Evolutionary conservation across 2,797 vertebrate species (phyloP).

Genomic region (Nasua narica): DNA sequence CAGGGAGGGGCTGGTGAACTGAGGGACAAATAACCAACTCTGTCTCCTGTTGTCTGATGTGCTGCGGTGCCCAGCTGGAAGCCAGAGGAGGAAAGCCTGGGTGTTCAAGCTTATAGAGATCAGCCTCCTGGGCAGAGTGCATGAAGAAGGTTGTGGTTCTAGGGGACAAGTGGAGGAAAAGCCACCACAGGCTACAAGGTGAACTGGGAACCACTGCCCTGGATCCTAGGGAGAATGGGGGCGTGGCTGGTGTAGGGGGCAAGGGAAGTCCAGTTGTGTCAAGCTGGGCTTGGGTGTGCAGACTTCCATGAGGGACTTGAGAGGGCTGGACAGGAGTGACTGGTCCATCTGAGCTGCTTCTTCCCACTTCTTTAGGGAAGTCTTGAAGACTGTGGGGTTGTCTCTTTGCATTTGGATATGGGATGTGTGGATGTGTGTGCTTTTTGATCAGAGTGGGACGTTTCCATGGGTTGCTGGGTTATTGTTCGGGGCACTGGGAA

Average conservation of each 20-base stretch:
- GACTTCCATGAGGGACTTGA: not conserved
- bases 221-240: not conserved
- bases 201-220: not conserved
- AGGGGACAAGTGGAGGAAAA: not conserved
- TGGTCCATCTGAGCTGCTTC: not conserved
- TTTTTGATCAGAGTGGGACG: not conserved
- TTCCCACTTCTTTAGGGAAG: not conserved
- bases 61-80: not conserved
- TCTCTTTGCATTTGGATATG: not conserved
- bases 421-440: not conserved
- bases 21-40: not conserved
- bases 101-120: not conserved
- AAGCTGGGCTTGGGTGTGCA: not conserved
- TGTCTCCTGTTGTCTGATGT: not conserved
- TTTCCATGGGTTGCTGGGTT: not conserved
- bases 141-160: not conserved
- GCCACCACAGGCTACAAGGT: not conserved
- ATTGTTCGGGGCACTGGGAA: not conserved
- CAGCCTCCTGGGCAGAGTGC: not conserved
- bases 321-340: not conserved
- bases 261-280: not conserved
- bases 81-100: not conserved
- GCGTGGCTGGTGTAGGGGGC: not conserved
- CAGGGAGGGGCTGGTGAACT: not conserved
- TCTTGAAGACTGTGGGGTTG: not conserved